Evolutionary conservation across 1,140 invertebrate species (phyloP).

Genomic region (Drosophila erecta): DNA sequence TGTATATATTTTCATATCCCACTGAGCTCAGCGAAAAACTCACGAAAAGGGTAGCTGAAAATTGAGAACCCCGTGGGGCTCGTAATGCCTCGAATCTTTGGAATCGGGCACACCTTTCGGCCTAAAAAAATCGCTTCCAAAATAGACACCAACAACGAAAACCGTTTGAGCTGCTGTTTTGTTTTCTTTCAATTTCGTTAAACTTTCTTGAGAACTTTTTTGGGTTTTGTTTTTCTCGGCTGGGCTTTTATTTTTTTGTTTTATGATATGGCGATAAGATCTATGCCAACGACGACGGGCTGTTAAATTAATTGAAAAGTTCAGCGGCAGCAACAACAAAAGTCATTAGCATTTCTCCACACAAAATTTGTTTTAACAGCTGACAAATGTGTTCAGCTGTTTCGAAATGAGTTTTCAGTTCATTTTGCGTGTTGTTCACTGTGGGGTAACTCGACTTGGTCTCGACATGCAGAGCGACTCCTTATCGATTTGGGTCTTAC

Average conservation of each 20-base stretch:
- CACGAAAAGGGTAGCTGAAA: constrained; percentile 31
- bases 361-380: constrained; percentile 74
- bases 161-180: constrained; percentile 59
- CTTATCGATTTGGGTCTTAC: constrained; percentile 26
- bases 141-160: constrained; percentile 52
- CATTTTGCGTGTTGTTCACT: constrained; percentile 47
- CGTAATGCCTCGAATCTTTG: constrained; percentile 56
- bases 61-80: constrained; percentile 39
- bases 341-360: constrained; percentile 69
- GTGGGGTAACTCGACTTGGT: constrained; percentile 50
- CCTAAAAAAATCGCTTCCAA: constrained; percentile 65
- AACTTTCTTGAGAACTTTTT: constrained; percentile 75
- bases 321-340: constrained; percentile 52
- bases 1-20: constrained; percentile 36
- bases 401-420: constrained; percentile 46
- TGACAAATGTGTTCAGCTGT: constrained; percentile 63
- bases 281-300: constrained; percentile 63
- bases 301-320: constrained; percentile 81
- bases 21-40: constrained; percentile 27
- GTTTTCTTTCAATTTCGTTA: constrained; percentile 57
- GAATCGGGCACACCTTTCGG: constrained; percentile 64
- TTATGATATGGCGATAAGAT: constrained; percentile 77
- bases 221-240: constrained; percentile 9
- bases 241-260: constrained; percentile 48
- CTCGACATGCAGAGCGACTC: constrained; percentile 1